These are phyloP conservation scores for Xestia rhomboidea DNA, from an alignment of 2,888 invertebrate genomes.

Conservation along the genomic window DNA sequence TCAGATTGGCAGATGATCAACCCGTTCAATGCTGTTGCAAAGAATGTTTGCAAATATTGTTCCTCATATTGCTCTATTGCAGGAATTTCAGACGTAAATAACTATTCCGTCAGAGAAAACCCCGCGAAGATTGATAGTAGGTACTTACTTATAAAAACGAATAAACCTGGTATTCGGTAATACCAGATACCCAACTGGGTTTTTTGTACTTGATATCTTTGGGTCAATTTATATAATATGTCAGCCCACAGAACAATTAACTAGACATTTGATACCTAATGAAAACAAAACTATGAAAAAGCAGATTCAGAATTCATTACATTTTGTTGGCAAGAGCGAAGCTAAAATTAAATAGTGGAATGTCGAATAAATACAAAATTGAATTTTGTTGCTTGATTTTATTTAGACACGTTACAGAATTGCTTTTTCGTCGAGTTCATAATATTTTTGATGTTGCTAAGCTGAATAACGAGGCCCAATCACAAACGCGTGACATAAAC, in stretches of 20 bases:
- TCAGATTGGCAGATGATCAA: neutral
- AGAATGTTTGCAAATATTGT: slow-evolving; percentile 4
- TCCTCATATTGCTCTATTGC: neutral
- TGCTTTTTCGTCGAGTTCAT: neutral
- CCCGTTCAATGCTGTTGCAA: neutral
- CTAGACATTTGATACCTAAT: neutral
- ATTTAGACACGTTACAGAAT: slow-evolving; percentile 2
- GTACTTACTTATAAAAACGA: neutral
- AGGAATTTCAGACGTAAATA: slow-evolving; percentile 22
- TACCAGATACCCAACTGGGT: neutral
- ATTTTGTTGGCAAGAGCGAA: neutral
- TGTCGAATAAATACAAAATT: neutral
- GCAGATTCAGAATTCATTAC: neutral
- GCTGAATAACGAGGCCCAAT: neutral
- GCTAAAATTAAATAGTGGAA: neutral
- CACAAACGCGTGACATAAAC: neutral
- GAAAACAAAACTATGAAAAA: neutral
- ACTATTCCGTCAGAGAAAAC: slow-evolving; percentile 8
- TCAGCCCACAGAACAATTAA: neutral
- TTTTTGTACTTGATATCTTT: neutral
- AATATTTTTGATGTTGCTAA: neutral
- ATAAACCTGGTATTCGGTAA: neutral
- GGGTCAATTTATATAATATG: neutral
- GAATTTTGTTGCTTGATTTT: neutral
- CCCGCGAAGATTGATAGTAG: neutral